Evolutionary conservation across 2,113 vertebrate species (phyloP), one percentile per base, ranked within the genome.

Genomic region (Dasypus novemcinctus): DNA sequence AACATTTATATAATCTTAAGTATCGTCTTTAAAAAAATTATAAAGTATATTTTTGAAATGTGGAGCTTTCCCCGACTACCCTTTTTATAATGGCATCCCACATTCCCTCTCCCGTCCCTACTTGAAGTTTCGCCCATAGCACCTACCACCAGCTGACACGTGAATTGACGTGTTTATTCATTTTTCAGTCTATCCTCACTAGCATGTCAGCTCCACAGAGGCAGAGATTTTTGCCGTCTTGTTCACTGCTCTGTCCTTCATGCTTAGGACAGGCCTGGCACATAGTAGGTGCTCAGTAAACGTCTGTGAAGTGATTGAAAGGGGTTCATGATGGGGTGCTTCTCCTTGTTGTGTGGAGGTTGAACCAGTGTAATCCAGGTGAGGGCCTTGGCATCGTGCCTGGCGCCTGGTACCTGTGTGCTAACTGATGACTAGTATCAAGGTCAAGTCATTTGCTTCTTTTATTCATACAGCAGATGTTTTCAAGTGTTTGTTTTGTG

Each of bases 51-150:
- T 49, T 49, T 9, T 49, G 11, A 49, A 49, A 49, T 13, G 10
- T 1, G 1, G 54, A 43, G 12, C n/a, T 72, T 54, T 36, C n/a
- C 64, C 41, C 18, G 79, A 41, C 31, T 52, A 12, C 43, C 33
- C 20, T 3, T 52, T n/a, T 8, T 46, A 31, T 14, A 75, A 10
- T 3, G 14, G 8, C 0, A 20, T 23, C 38, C 18, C 46, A 31
- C 10, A 1, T 25, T n/a, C 31, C 72, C 59, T 36, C 7, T 11
- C 71, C n/a, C 1, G 0, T 57, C 18, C 46, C 6, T 1, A 1
- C 52, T 21, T 2, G 12, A 57, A 25, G 15, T 17, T 15, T 14
- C 6, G 36, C 2, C 46, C 17, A 23, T 11, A 36, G 38, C 78
- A 14, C 23, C 25, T 41, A 2, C 33, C 66, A 11, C 38, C 84